Percentiles rank a stretch among this genome's conserved stretches.
These are phyloP conservation scores for Tachypleus tridentatus DNA, from an alignment of 1,140 invertebrate genomes.

Conservation along the genomic window DNA sequence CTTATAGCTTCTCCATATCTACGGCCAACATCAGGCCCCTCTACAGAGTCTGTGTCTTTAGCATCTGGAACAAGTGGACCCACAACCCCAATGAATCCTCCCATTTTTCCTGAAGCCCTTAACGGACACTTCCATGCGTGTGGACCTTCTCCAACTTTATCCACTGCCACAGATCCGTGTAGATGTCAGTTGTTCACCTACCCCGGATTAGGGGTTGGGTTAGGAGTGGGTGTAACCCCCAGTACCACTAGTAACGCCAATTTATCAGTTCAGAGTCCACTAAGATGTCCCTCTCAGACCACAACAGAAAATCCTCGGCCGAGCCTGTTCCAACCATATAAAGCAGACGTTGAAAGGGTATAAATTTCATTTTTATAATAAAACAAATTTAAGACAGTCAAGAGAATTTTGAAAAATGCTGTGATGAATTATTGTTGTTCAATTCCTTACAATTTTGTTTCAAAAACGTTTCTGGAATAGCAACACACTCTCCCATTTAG, in stretches of 20 bases:
- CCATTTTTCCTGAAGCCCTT: neutral
- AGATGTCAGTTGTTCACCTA: slow-evolving; percentile 11
- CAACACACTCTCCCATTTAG: no score
- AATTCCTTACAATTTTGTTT: no score
- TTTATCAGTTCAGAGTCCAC: neutral
- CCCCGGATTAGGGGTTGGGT: neutral
- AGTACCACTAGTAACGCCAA: no score
- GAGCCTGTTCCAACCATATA: slow-evolving; percentile 26
- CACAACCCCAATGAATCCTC: neutral
- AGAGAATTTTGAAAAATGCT: no score
- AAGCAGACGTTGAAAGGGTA: slow-evolving; percentile 20
- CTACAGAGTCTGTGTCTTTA: slow-evolving; percentile 8
- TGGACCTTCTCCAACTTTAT: neutral
- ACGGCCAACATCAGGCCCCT: slow-evolving; percentile 14
- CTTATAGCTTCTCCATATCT: slow-evolving; percentile 13
- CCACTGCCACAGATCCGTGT: slow-evolving; percentile 6
- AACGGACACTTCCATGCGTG: neutral
- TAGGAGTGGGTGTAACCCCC: no score
- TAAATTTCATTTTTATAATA: no score
- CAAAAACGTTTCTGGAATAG: no score
- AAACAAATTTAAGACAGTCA: no score
- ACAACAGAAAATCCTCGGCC: slow-evolving; percentile 1
- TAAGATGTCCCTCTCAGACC: neutral
- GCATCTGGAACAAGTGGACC: neutral
- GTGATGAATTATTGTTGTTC: no score